phyloP scores from a whole-genome alignment of 2,113 vertebrate species.

The Xyrauchen texanus region DNA sequence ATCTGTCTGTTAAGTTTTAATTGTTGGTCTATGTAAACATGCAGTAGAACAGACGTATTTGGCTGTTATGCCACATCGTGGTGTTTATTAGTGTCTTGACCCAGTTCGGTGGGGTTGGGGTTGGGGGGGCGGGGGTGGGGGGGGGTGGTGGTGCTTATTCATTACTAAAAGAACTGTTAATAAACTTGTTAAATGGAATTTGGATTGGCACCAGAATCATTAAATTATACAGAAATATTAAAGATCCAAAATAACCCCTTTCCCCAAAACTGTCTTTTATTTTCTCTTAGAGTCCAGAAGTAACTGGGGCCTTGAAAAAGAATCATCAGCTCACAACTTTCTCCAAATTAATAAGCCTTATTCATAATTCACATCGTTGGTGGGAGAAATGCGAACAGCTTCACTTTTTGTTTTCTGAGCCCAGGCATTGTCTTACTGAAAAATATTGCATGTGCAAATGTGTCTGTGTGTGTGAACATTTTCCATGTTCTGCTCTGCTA shows the following conservation, averaged over 20 bases:
- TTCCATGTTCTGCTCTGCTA: conserved; percentile 26
- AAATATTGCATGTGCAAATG: background rate
- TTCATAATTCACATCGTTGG: conserved; percentile 46
- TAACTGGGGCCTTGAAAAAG: background rate
- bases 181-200: background rate
- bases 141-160: too few relatives aligned
- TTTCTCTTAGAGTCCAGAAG: conserved; percentile 3
- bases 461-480: background rate
- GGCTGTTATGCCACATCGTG: too few relatives aligned
- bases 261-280: background rate
- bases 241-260: background rate
- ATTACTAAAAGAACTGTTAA: too few relatives aligned
- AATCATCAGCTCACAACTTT: conserved; percentile 18
- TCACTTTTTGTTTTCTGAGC: conserved; percentile 42
- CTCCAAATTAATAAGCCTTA: conserved; percentile 13
- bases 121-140: too few relatives aligned
- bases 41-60: too few relatives aligned
- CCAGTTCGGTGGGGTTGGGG: too few relatives aligned
- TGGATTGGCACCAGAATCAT: background rate
- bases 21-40: too few relatives aligned
- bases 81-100: too few relatives aligned
- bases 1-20: too few relatives aligned
- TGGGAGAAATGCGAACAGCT: conserved; percentile 39
- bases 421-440: conserved; percentile 50
- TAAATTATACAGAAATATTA: background rate